Percentiles rank a stretch among this genome's conserved stretches.
Evolutionary conservation across 2,888 invertebrate species (phyloP).

Genomic region (Leptinotarsa haldemani): DNA sequence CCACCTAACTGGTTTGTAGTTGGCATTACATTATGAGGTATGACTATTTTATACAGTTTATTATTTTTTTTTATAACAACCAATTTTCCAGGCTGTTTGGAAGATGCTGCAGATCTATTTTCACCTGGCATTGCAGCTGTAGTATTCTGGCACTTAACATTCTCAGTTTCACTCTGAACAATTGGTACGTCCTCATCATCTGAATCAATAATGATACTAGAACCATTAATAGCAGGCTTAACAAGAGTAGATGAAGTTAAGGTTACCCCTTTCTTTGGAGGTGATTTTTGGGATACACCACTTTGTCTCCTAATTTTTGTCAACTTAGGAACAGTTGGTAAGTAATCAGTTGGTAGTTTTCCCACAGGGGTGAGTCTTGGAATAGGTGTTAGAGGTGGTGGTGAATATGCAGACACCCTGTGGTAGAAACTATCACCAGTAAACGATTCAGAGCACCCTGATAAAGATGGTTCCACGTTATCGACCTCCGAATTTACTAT

Average conservation of each 20-base stretch:
- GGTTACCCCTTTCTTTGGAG: neutral
- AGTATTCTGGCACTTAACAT: neutral
- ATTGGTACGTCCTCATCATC: conserved; percentile 20
- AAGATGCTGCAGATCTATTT: conserved; percentile 1
- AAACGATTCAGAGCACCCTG: neutral
- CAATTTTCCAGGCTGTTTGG: conserved; percentile 34
- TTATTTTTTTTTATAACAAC: conserved; percentile 40
- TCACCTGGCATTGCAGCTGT: neutral
- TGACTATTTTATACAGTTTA: conserved; percentile 40
- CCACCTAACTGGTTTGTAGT: conserved; percentile 33
- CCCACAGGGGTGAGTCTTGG: neutral
- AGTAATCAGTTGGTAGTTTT: neutral
- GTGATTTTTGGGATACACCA: conserved; percentile 17
- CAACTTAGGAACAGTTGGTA: conserved; percentile 22
- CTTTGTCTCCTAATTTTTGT: conserved; percentile 16
- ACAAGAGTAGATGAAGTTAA: conserved; percentile 12
- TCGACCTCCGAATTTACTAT: conserved; percentile 15
- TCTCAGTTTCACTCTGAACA: conserved; percentile 18
- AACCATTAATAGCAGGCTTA: conserved; percentile 9
- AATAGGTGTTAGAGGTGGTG: conserved; percentile 27
- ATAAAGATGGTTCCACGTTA: conserved; percentile 3
- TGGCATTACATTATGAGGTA: conserved; percentile 48
- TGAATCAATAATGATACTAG: conserved; percentile 18
- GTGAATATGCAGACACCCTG: neutral
- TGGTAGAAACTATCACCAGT: neutral